Conservation (phyloP, 2,888 invertebrate genomes). For the Brachypterus glaber region DNA sequence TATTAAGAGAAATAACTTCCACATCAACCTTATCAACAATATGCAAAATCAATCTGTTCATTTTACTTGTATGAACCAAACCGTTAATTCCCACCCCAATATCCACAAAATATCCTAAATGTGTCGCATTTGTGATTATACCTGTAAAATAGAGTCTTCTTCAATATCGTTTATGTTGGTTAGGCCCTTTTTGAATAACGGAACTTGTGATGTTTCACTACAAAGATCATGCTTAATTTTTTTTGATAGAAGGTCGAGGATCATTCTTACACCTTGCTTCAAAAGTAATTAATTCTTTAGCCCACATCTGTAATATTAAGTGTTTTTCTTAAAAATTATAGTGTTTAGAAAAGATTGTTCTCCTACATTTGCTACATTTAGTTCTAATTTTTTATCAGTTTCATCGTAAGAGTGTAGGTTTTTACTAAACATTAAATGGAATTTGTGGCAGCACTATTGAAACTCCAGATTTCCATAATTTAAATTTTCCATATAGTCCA, state of each 20-base stretch:
- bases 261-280: too few relatives aligned
- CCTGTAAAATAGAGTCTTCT: slow-evolving; percentile 58
- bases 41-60: slow-evolving; percentile 47
- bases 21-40: slow-evolving; percentile 63
- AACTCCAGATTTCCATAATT: too few relatives aligned
- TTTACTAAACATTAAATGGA: too few relatives aligned
- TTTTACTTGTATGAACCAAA: slow-evolving; percentile 56
- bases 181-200: slow-evolving; percentile 68
- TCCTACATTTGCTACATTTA: slow-evolving; percentile 25
- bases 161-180: slow-evolving; percentile 56
- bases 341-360: slow-evolving; percentile 22
- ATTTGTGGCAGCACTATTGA: too few relatives aligned
- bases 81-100: slow-evolving; percentile 65
- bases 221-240: too few relatives aligned
- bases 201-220: too few relatives aligned
- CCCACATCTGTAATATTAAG: slow-evolving; percentile 36
- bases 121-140: slow-evolving; percentile 74
- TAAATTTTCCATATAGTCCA: too few relatives aligned
- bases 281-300: slow-evolving; percentile 48
- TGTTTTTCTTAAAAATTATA: slow-evolving; percentile 15
- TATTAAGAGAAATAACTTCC: slow-evolving; percentile 50
- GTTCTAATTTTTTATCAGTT: slow-evolving; percentile 41
- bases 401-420: slow-evolving; percentile 64
- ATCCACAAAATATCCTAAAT: slow-evolving; percentile 89
- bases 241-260: too few relatives aligned